Conservation (phyloP, 2,888 invertebrate genomes). For the Oxytorus armatus region DNA sequence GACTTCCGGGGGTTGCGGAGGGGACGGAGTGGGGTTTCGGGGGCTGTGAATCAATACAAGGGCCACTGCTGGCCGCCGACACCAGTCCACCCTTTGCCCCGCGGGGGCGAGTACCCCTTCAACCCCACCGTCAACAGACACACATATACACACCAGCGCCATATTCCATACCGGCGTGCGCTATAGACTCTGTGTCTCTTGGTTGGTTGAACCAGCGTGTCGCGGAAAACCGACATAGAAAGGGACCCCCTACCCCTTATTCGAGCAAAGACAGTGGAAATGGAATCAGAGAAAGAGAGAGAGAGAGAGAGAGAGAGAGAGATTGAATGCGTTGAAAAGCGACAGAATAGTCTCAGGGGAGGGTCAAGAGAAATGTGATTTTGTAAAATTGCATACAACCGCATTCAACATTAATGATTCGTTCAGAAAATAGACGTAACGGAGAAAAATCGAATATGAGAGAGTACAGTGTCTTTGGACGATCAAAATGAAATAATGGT, state of each 20-base stretch:
- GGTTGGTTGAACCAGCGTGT: slow-evolving; percentile 55
- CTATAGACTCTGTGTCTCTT: slow-evolving; percentile 45
- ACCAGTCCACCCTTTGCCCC: slow-evolving; percentile 62
- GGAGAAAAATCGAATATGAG: neutral
- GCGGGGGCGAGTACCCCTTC: slow-evolving; percentile 38
- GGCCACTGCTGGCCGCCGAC: slow-evolving; percentile 77
- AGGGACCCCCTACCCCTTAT: neutral
- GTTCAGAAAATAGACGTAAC: too few species aligned
- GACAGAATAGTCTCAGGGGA: neutral
- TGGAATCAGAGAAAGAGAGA: slow-evolving; percentile 35
- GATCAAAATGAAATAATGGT: too few species aligned
- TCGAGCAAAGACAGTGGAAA: slow-evolving; percentile 32
- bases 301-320: too few species aligned
- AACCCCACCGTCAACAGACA: slow-evolving; percentile 45
- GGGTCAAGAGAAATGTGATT: slow-evolving; percentile 1
- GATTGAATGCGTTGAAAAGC: slow-evolving; percentile 42
- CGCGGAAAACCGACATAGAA: slow-evolving; percentile 54
- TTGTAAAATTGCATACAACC: neutral
- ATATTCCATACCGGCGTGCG: slow-evolving; percentile 28
- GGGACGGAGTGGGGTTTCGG: slow-evolving; percentile 46
- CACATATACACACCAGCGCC: slow-evolving; percentile 12
- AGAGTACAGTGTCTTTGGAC: neutral
- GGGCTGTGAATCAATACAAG: slow-evolving; percentile 83
- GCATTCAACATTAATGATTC: neutral
- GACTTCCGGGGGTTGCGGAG: slow-evolving; percentile 61